Evolutionary conservation across 2,113 vertebrate species (phyloP).

Genomic region (Potamarius usumacintae): DNA sequence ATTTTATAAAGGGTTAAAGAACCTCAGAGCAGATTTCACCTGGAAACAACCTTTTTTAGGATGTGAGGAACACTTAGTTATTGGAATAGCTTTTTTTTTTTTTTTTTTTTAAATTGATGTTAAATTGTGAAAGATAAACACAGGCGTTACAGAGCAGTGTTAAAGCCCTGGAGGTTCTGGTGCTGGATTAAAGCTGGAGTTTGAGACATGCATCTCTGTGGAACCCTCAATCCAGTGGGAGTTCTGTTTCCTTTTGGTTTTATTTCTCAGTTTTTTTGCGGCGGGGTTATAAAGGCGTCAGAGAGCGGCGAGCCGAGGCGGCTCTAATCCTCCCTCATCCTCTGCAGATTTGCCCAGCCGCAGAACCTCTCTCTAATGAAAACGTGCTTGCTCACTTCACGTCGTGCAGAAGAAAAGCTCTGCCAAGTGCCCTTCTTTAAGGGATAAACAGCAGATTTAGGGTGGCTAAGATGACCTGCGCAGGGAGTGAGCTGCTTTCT

Average conservation of each 20-base stretch:
- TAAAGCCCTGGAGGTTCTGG: not conserved
- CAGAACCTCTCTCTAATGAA: slow-evolving; percentile 73
- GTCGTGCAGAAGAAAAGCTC: slow-evolving; percentile 63
- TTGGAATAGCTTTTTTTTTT: not conserved
- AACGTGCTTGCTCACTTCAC: slow-evolving; percentile 63
- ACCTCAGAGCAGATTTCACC: not conserved
- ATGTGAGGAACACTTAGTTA: not conserved
- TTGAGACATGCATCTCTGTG: slow-evolving; percentile 33
- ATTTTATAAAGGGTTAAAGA: not conserved
- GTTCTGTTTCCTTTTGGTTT: slow-evolving; percentile 45
- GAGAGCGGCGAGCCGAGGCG: slow-evolving; percentile 71
- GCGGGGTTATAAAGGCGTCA: slow-evolving; percentile 61
- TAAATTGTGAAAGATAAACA: not conserved
- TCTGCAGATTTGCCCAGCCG: slow-evolving; percentile 62
- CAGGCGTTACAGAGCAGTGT: not conserved
- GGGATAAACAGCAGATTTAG: slow-evolving; percentile 73
- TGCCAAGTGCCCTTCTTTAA: slow-evolving; percentile 71
- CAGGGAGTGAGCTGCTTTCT: slow-evolving; percentile 60
- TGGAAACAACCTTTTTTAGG: not conserved
- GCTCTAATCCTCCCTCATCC: slow-evolving; percentile 75
- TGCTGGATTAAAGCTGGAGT: slow-evolving; percentile 4
- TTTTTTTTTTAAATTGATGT: not conserved
- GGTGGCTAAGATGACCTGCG: slow-evolving; percentile 67
- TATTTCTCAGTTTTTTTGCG: not conserved
- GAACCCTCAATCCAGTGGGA: slow-evolving; percentile 30